Evolutionary conservation across 2,888 invertebrate species (phyloP), one percentile per base, ranked within the genome.

Genomic region (Hydraecia micacea): DNA sequence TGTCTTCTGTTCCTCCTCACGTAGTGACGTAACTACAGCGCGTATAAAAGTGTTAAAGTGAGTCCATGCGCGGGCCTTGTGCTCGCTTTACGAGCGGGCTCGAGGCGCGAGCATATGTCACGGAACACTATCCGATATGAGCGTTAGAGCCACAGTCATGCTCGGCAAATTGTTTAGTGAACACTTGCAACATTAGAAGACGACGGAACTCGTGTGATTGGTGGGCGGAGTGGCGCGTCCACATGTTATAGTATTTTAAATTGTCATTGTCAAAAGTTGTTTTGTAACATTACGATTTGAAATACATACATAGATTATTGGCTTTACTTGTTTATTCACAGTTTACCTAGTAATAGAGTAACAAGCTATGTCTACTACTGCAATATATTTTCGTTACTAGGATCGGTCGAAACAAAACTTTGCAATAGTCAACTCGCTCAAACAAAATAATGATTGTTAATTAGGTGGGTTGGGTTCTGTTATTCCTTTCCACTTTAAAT

Each of bases 91-190:
- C 39, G 73, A 78, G 32, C 46, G 46, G 28, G 62, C 42, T 68
- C 46, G 21, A 58, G 58, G 13, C 46, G 15, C 28, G 36, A 66
- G 75, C 80, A 66, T 70, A 42, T 66, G 28, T 60, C 75, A 80
- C 63, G 49, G 80, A 69, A 42, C 80, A 80, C 80, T 80, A 80
- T 74, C 74, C 32, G 74, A 65, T 80, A 55, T n/a, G 73, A 73
- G 68, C 80, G 62, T 46, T 46, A 68, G n/a, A 74, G 58, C 32
- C 46, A 60, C 52, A 52, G 65, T 66, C 52, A 70, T 55, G 58
- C 58, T 60, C 21, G 6, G 32, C 65, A 52, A 74, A 74, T 69
- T 69, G 80, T 52, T 65, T 21, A 49, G 32, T 42, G 39, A 62
- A 63, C 65, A 28, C 32, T 80, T 32, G 9, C 5, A 15, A 28